Base-by-base conservation (phyloP, 2,888 invertebrate species). In the Ryuthela nishihirai region DNA sequence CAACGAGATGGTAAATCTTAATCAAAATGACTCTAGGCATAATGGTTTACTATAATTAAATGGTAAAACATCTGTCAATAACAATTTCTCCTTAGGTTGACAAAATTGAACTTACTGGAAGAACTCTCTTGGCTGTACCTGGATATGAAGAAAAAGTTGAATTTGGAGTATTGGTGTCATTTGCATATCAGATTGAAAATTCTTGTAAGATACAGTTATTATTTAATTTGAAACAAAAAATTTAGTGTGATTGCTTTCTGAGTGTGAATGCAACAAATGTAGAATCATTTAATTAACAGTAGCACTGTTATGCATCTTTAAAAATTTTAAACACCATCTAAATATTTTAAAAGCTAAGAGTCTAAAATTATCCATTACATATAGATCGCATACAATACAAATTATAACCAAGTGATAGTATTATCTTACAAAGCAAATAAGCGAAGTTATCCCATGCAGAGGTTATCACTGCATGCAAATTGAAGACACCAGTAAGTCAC, bases 161-260 rank as follows among this genome's bases (percentile, higher is more conserved):
- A 73, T 98, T 99, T 73, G 99, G 99, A 2, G 87, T 92, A 25
- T 77, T 99, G 10, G 83, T 90, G 1, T 83, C 84, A 35, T 99
- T 99, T 77, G 92, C 93, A 0, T 99, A 99, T 75, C 84, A 85
- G 72, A 78, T 87, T 1, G 83, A 85, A 61, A 82, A 81, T 39
- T 73, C 73, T 56, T 74, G 76, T 74, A 68, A 67, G 42, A 29
- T 5, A 15, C 18, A 10, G 9, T 2, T 10, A 29, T 12, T 29
- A 20, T 38, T 12, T 9, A 38, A 20, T 18, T 9, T 38, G 18
- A 38, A 38, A 20, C 3, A 39, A 15, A n/a, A 15, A 17, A 21
- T n/a, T 6, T 9, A 12, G n/a, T 34, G 12, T 6, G 7, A 29
- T 9, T 7, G 12, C 12, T 29, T 9, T 9, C 29, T 9, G 9